Evolutionary conservation across 2,113 vertebrate genomes (phyloP).

Genomic region (Microtus ochrogaster): DNA sequence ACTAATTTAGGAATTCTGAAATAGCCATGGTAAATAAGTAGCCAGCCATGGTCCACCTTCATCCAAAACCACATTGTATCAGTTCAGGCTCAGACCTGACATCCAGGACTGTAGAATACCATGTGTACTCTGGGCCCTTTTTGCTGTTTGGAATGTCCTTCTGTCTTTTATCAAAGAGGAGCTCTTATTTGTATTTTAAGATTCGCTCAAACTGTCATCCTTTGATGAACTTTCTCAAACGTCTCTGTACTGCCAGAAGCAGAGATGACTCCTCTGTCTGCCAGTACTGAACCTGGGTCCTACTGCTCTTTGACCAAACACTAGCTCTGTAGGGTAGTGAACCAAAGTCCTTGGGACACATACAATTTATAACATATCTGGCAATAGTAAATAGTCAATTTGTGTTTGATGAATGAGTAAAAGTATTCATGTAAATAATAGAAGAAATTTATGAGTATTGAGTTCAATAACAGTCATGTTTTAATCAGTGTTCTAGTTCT

Average conservation of each 20-base stretch:
- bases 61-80: not conserved
- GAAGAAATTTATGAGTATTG: not conserved
- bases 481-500: slow-evolving; percentile 5
- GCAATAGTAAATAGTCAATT: not conserved
- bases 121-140: not conserved
- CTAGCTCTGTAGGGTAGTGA: not conserved
- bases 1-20: slow-evolving; percentile 37
- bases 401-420: slow-evolving; percentile 1
- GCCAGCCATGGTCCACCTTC: not conserved
- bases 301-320: not conserved
- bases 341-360: not conserved
- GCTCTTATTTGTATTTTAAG: slow-evolving; percentile 15
- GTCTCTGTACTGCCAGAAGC: not conserved
- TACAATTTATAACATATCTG: not conserved
- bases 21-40: not conserved
- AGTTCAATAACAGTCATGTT: not conserved
- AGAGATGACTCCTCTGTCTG: not conserved
- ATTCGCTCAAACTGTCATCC: not conserved
- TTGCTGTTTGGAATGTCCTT: not conserved
- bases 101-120: not conserved
- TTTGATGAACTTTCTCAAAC: not conserved
- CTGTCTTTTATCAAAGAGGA: not conserved
- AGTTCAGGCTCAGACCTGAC: not conserved
- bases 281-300: not conserved
- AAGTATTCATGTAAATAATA: not conserved